Conservation (phyloP, 2,888 invertebrate species). For the Ellobium chinense region DNA sequence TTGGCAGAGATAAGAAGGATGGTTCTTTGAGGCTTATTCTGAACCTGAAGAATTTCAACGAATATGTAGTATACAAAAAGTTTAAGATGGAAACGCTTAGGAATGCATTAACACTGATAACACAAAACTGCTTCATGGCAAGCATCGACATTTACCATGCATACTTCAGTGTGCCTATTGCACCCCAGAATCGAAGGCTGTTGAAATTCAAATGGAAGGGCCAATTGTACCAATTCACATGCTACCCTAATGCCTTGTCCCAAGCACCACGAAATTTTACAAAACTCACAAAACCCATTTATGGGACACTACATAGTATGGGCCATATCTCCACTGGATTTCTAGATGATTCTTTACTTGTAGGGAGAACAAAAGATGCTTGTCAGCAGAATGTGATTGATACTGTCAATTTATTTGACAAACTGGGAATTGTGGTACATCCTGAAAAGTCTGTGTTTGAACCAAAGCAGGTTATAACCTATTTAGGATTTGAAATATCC, state of each 20-base stretch:
- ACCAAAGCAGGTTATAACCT: background rate
- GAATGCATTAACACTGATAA: slow-evolving; percentile 24
- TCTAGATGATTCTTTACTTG: slow-evolving; percentile 22
- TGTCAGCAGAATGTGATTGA: slow-evolving; percentile 19
- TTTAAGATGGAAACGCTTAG: slow-evolving; percentile 47
- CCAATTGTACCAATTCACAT: slow-evolving; percentile 26
- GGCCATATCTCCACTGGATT: slow-evolving; percentile 2
- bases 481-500: slow-evolving; percentile 16
- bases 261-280: slow-evolving; percentile 41
- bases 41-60: slow-evolving; percentile 40
- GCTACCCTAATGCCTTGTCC: slow-evolving; percentile 28
- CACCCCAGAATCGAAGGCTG: background rate
- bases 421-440: slow-evolving; percentile 5
- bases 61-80: slow-evolving; percentile 27
- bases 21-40: slow-evolving; percentile 38
- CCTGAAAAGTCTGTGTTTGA: slow-evolving; percentile 26
- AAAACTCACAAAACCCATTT: slow-evolving; percentile 35
- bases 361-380: background rate
- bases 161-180: slow-evolving; percentile 34
- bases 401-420: background rate
- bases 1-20: slow-evolving; percentile 34
- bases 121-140: slow-evolving; percentile 26
- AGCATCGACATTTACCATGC: slow-evolving; percentile 38
- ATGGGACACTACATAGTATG: background rate
- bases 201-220: slow-evolving; percentile 39